phyloP scores from a whole-genome alignment of 2,797 vertebrate species.

The Onychomys leucogaster region DNA sequence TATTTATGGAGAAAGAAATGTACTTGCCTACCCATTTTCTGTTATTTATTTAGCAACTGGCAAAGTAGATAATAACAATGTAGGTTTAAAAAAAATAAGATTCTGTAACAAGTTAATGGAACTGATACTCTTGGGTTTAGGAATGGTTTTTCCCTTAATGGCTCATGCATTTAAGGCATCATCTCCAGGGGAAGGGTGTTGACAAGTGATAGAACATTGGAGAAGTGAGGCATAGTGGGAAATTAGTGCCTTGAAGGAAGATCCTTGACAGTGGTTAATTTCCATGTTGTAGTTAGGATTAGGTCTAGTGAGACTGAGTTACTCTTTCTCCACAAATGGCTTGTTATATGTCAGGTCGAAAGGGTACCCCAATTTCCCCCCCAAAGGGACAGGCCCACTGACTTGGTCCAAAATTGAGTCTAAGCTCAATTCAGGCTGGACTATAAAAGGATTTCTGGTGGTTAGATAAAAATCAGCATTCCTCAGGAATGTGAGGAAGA shows the following conservation, averaged over 20 bases:
- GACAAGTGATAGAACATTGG: background rate
- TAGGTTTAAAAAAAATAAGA: conserved; percentile 24
- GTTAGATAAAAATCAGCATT: background rate
- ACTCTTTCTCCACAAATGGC: background rate
- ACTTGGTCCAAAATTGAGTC: background rate
- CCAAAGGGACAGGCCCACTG: background rate
- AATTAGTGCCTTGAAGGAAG: background rate
- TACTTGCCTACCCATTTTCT: background rate
- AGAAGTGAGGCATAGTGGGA: background rate
- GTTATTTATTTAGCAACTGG: background rate
- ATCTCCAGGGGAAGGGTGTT: background rate
- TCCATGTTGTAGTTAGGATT: too few species aligned
- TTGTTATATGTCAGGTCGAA: background rate
- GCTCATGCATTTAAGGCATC: background rate
- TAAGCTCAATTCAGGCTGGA: background rate
- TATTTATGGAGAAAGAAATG: conserved; percentile 5
- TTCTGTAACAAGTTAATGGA: background rate
- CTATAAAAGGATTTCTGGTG: background rate
- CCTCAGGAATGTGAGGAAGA: background rate
- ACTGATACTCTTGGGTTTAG: conserved; percentile 8
- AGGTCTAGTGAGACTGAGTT: background rate
- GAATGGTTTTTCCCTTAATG: background rate
- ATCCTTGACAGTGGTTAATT: background rate
- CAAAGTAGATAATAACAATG: background rate
- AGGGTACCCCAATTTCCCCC: background rate